phyloP scores from a whole-genome alignment of 2,113 vertebrate genomes.

The Atlantisia rogersi region DNA sequence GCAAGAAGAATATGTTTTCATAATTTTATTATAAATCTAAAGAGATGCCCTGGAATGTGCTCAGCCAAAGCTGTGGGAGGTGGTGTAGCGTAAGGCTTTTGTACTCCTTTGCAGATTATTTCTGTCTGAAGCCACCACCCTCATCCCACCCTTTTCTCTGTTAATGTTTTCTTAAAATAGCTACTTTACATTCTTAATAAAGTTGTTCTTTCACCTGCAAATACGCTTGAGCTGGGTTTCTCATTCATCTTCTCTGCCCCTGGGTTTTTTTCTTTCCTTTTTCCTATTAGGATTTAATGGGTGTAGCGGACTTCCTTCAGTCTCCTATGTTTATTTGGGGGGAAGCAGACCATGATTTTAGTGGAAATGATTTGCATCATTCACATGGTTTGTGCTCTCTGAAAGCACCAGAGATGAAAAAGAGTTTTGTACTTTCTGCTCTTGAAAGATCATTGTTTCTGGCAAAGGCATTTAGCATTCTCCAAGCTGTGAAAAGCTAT shows the following conservation, averaged over 20 bases:
- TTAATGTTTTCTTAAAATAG: neutral
- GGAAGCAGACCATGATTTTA: neutral
- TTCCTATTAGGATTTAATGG: neutral
- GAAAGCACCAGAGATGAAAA: neutral
- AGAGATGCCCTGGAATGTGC: neutral
- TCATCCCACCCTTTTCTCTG: conserved; percentile 32
- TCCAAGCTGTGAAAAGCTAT: neutral
- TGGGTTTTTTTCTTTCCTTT: neutral
- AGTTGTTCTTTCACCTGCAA: conserved; percentile 6
- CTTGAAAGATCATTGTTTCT: conserved; percentile 15
- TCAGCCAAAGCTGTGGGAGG: neutral
- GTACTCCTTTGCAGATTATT: neutral
- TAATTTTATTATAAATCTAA: neutral
- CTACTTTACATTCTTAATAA: neutral
- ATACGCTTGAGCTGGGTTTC: neutral
- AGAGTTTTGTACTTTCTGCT: neutral
- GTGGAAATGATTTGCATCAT: neutral
- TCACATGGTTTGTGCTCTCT: neutral
- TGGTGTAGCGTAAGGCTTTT: neutral
- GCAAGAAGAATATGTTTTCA: neutral
- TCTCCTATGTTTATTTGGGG: neutral
- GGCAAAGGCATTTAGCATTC: neutral
- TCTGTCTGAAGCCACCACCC: neutral
- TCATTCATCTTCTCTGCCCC: neutral
- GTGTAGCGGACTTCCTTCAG: neutral